A percentile compares a stretch with the other conserved stretches of the same genome.
Evolutionary conservation across 2,797 vertebrate species (phyloP).

Genomic region (Pelobates cultripes): DNA sequence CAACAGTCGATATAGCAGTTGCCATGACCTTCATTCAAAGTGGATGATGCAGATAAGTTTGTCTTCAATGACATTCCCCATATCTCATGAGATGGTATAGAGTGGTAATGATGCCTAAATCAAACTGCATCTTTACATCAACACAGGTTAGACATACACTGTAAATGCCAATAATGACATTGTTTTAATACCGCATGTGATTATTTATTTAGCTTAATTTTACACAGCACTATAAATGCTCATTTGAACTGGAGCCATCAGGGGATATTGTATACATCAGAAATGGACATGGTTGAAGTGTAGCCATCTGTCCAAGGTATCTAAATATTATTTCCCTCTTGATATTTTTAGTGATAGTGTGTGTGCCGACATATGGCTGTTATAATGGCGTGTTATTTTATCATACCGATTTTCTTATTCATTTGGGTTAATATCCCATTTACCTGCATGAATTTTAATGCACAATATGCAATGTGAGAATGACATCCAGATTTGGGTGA

Average conservation of each 20-base stretch:
- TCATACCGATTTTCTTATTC: constrained; percentile 31
- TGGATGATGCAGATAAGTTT: neutral
- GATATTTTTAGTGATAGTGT: constrained; percentile 51
- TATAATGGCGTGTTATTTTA: constrained; percentile 42
- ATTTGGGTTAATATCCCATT: constrained; percentile 37
- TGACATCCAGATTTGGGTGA: constrained; percentile 48
- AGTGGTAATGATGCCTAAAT: neutral
- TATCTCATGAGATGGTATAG: neutral
- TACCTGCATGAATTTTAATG: constrained; percentile 24
- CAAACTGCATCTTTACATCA: neutral
- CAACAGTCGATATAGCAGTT: neutral
- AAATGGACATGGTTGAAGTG: constrained; percentile 42
- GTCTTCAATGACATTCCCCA: neutral
- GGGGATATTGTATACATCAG: constrained; percentile 43
- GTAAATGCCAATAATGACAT: neutral
- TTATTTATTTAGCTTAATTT: neutral
- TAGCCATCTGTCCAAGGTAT: constrained; percentile 38
- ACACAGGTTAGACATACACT: neutral
- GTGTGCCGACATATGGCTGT: constrained; percentile 41
- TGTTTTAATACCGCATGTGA: neutral
- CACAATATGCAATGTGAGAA: too few species aligned
- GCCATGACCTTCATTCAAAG: neutral
- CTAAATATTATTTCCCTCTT: constrained; percentile 31
- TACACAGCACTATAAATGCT: constrained; percentile 15
- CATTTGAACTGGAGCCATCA: constrained; percentile 24